Percentiles rank a stretch among this genome's conserved stretches.
Evolutionary conservation across 2,888 invertebrate species (phyloP).

Genomic region (Agrilus mali): DNA sequence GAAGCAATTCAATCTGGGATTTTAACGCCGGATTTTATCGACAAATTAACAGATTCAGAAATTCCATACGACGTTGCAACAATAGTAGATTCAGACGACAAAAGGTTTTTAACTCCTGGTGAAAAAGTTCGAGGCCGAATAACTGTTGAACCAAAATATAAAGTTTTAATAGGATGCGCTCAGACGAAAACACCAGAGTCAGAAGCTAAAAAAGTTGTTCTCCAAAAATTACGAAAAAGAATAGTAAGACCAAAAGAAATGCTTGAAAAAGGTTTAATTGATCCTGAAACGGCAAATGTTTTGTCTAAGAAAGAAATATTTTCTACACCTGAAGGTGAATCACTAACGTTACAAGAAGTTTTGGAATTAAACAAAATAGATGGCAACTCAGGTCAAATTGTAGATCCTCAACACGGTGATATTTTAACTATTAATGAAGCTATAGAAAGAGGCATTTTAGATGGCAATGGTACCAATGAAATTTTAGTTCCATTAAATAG

Average conservation of each 20-base stretch:
- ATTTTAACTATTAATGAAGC: slow-evolving; percentile 73
- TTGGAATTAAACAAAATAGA: slow-evolving; percentile 57
- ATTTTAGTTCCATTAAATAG: slow-evolving; percentile 67
- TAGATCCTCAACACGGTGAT: slow-evolving; percentile 74
- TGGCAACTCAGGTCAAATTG: slow-evolving; percentile 61
- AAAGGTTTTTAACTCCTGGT: slow-evolving; percentile 37
- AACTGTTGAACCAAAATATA: slow-evolving; percentile 53
- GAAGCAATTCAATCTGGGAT: slow-evolving; percentile 33
- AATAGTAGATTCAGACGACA: slow-evolving; percentile 26
- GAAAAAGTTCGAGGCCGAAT: slow-evolving; percentile 44
- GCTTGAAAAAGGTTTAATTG: slow-evolving; percentile 63
- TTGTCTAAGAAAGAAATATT: slow-evolving; percentile 49
- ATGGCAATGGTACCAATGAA: slow-evolving; percentile 62
- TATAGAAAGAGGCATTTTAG: slow-evolving; percentile 66
- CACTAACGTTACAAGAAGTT: slow-evolving; percentile 63
- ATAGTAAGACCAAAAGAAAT: slow-evolving; percentile 67
- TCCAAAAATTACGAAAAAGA: slow-evolving; percentile 69
- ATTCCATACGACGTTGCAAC: slow-evolving; percentile 19
- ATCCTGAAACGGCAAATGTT: slow-evolving; percentile 59
- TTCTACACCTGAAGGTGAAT: slow-evolving; percentile 44
- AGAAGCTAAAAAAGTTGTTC: slow-evolving; percentile 53
- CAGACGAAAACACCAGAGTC: slow-evolving; percentile 44
- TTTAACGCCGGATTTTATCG: slow-evolving; percentile 21
- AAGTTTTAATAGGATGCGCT: slow-evolving; percentile 49
- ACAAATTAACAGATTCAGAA: slow-evolving; percentile 26